Conservation (phyloP, 2,113 vertebrate genomes). For the Peromyscus leucopus region DNA sequence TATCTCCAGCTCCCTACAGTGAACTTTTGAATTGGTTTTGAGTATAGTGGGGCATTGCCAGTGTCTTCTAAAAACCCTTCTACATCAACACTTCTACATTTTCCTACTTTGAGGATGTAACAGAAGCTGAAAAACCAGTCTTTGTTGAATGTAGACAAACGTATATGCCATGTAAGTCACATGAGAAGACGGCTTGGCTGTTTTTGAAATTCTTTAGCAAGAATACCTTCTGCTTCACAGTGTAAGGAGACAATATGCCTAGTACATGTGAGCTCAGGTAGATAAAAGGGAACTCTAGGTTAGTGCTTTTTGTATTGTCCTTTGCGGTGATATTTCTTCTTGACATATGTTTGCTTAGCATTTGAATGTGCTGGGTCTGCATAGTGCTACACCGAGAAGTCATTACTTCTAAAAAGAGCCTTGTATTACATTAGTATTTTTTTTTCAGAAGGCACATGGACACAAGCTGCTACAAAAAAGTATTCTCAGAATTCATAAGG, state of each 20-base stretch:
- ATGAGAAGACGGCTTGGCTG: background rate
- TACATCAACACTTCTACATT: background rate
- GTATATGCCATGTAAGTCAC: background rate
- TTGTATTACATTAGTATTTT: slow-evolving; percentile 22
- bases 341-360: slow-evolving; percentile 37
- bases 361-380: slow-evolving; percentile 61
- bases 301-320: slow-evolving; percentile 58
- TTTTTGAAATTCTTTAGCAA: background rate
- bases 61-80: background rate
- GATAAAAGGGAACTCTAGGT: slow-evolving; percentile 47
- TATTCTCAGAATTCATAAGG: slow-evolving; percentile 3
- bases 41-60: background rate
- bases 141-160: slow-evolving; percentile 29
- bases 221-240: slow-evolving; percentile 9
- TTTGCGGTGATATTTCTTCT: slow-evolving; percentile 54
- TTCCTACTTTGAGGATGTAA: background rate
- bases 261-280: background rate
- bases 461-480: slow-evolving; percentile 37
- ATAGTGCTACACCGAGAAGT: background rate
- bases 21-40: background rate
- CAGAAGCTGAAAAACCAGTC: slow-evolving; percentile 20
- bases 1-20: background rate
- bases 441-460: slow-evolving; percentile 45
- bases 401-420: slow-evolving; percentile 25
- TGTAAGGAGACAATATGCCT: background rate